Evolutionary conservation across 2,797 vertebrate species (phyloP), one percentile per base, ranked within the genome.

Genomic region (Megaceryle alcyon): DNA sequence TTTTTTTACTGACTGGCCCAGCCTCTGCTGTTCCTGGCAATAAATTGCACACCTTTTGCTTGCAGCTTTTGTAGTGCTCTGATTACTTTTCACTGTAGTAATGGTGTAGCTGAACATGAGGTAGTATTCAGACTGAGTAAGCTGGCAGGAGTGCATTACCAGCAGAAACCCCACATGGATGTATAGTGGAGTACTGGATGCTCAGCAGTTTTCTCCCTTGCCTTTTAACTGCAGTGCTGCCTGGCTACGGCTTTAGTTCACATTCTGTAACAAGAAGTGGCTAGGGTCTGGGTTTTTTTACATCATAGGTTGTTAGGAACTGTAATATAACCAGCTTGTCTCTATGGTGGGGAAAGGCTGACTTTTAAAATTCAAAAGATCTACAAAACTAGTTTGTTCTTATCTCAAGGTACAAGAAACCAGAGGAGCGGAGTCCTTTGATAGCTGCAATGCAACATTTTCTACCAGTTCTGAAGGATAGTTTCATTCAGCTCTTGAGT

Each of bases 361-460:
- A 70, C n/a, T 51, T 86, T 9, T 39, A 73, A 83, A 89, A 83
- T 82, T 82, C 29, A 68, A 84, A 76, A 79, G 61, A 91, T 89
- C 51, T 94, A 59, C 96, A 94, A 95, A 95, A 90, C 46, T 66
- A 49, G 48, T 95, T 97, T 96, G 82, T 96, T 97, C 57, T 92
- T 95, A 39, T 78, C 68, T 81, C 65, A 96, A 99, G 99, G 97
- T 99, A 99, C 84, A 99, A 99, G 98, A 99, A 99, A 96, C 99
- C 99, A 90, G 99, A 99, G 63, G 99, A 99, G 85, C 98, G 99
- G 59, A 99, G 98, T 82, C 99, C 99, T 54, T 97, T 99, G 93
- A 98, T 99, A 95, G 99, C 99, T 26, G 99, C 99, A 95, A 99
- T 99, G 99, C 99, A 99, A 97, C 99, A 99, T 97, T 99, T 99